These are phyloP conservation scores for Zaprionus tsacasi DNA, from an alignment of 1,140 invertebrate species.

Conservation along the genomic window DNA sequence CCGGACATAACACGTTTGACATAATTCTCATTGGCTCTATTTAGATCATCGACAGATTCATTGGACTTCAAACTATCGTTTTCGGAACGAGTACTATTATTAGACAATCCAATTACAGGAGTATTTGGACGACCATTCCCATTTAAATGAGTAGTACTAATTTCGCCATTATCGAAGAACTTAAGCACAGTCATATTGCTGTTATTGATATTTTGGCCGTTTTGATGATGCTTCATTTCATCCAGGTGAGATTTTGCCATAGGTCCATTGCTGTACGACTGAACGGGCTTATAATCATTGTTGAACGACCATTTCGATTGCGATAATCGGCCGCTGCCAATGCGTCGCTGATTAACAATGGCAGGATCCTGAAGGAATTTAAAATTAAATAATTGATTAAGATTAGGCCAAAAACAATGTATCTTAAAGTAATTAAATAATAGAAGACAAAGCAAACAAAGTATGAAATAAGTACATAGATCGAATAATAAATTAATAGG, in stretches of 20 bases:
- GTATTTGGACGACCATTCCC: slow-evolving; percentile 58
- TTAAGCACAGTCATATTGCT: slow-evolving; percentile 58
- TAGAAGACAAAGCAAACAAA: too few relatives aligned
- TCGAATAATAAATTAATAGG: too few relatives aligned
- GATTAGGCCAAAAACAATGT: neutral
- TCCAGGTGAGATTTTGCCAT: slow-evolving; percentile 36
- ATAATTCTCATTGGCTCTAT: slow-evolving; percentile 74
- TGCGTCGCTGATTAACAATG: slow-evolving; percentile 81
- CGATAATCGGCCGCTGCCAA: slow-evolving; percentile 74
- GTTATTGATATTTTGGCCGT: slow-evolving; percentile 22
- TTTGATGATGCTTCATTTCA: slow-evolving; percentile 38
- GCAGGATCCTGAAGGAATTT: slow-evolving; percentile 55
- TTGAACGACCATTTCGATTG: slow-evolving; percentile 70
- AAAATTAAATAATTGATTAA: neutral
- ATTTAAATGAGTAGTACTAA: slow-evolving; percentile 43
- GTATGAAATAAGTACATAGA: too few relatives aligned
- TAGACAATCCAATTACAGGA: slow-evolving; percentile 63
- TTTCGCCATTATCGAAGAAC: slow-evolving; percentile 68
- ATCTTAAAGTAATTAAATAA: neutral
- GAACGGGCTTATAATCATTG: slow-evolving; percentile 45
- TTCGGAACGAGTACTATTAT: slow-evolving; percentile 50
- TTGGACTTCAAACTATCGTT: slow-evolving; percentile 65
- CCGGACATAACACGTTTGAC: slow-evolving; percentile 79
- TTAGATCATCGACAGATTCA: slow-evolving; percentile 64
- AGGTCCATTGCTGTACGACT: slow-evolving; percentile 29